These are phyloP conservation scores for Diplolepis rosae DNA, from an alignment of 2,888 invertebrate species.

Conservation along the genomic window DNA sequence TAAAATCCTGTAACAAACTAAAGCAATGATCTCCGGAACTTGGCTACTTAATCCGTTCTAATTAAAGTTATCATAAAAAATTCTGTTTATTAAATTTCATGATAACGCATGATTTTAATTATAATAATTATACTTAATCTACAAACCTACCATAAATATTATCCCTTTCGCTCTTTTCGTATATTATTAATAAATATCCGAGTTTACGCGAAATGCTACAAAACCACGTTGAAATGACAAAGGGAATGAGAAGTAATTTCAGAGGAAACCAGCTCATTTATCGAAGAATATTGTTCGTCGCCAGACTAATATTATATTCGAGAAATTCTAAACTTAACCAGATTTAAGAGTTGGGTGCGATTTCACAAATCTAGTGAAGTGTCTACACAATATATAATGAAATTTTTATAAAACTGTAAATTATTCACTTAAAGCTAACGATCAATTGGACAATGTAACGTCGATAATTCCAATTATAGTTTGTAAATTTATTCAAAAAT, in stretches of 20 bases:
- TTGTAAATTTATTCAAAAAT: no score
- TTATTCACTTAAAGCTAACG: no score
- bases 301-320: conserved; percentile 47
- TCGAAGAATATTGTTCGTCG: conserved; percentile 49
- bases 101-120: background rate
- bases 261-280: conserved; percentile 48
- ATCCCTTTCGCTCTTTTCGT: conserved; percentile 42
- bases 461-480: no score
- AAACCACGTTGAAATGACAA: conserved; percentile 37
- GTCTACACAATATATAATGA: background rate
- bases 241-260: conserved; percentile 49
- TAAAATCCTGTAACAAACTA: background rate
- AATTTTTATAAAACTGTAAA: no score
- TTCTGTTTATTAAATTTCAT: background rate
- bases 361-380: conserved; percentile 11
- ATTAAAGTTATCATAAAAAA: conserved; percentile 2
- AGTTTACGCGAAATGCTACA: conserved; percentile 40
- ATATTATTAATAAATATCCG: conserved; percentile 43
- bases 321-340: conserved; percentile 36
- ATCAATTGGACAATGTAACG: background rate
- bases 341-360: conserved; percentile 2
- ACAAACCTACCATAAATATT: conserved; percentile 37
- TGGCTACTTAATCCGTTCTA: conserved; percentile 8
- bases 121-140: background rate
- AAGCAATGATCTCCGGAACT: conserved; percentile 1